Base-by-base conservation (phyloP, 2,888 invertebrate species). In the Netelia melanura region DNA sequence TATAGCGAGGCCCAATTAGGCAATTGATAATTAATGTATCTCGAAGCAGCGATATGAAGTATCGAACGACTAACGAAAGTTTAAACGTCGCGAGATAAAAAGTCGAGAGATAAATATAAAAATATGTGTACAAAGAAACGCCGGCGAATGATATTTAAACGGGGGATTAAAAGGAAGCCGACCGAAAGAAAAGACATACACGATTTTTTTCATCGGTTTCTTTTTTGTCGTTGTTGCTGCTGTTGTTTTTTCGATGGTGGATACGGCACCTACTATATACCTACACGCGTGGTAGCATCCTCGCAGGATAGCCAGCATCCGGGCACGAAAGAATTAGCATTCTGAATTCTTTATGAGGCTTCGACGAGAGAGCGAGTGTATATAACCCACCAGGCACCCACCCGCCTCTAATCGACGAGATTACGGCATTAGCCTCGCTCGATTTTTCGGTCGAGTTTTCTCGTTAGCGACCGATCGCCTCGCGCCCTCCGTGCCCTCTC, bases 261-360 rank as follows among this genome's bases (percentile, higher is more conserved):
- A 43, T 67, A n/a, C n/a, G 21, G 43, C 17, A 17, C 17, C 17
- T 48, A 64, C 10, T 68, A 56, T 67, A 62, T 67, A 56, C 17
- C 17, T 23, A 21, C 56, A 72, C 17, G 67, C 68, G 71, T 10
- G 25, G 30, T 48, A 65, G 52, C 30, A 62, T 67, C 68, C 56
- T 44, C 56, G 48, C 67, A 48, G 75, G 78, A 54, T 65, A 82
- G 78, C 75, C 43, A 71, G 74, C 70, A 77, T 65, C 72, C 58
- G 77, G 61, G 65, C 74, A 83, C 79, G 79, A 80, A 83, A 68
- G 80, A 87, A 87, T 87, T 87, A 86, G 80, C 85, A 87, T 87
- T 85, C 85, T 87, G 87, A 87, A 87, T 87, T 86, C 81, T 86
- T 87, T 83, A 87, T 85, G 83, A 87, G 81, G 83, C 79, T 83